phyloP scores from a whole-genome alignment of 2,113 vertebrate genomes.

The Gallinago jamesoni region DNA sequence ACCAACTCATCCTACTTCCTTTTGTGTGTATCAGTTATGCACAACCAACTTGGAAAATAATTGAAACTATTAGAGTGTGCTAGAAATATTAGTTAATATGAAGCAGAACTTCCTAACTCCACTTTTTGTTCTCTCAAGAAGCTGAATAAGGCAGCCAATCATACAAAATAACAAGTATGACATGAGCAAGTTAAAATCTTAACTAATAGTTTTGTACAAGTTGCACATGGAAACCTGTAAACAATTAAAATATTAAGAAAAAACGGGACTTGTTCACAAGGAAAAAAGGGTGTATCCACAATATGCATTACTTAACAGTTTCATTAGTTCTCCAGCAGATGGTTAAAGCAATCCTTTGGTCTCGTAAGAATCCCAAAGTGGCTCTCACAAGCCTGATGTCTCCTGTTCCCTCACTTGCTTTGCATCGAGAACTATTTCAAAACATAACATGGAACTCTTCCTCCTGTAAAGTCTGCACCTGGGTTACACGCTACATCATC shows the following conservation, averaged over 20 bases:
- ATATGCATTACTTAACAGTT: neutral
- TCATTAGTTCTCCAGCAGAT: neutral
- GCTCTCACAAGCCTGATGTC: neutral
- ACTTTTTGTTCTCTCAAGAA: neutral
- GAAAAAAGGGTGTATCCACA: neutral
- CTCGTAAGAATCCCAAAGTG: neutral
- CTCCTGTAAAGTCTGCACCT: neutral
- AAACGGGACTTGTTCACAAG: neutral
- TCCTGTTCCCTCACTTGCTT: neutral
- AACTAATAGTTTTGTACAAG: neutral
- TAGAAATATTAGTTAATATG: neutral
- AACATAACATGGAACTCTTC: neutral
- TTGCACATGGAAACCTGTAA: neutral
- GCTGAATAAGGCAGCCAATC: neutral
- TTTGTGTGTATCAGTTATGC: neutral
- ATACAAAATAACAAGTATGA: neutral
- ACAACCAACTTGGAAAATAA: neutral
- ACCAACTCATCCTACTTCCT: neutral
- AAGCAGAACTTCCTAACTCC: neutral
- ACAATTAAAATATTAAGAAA: neutral
- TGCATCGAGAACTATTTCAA: neutral
- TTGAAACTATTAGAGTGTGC: neutral
- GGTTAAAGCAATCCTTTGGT: neutral
- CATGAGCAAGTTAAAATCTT: neutral
- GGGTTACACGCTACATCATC: neutral